Base-by-base conservation (phyloP, 2,888 invertebrate genomes). In the Limenitis camilla region DNA sequence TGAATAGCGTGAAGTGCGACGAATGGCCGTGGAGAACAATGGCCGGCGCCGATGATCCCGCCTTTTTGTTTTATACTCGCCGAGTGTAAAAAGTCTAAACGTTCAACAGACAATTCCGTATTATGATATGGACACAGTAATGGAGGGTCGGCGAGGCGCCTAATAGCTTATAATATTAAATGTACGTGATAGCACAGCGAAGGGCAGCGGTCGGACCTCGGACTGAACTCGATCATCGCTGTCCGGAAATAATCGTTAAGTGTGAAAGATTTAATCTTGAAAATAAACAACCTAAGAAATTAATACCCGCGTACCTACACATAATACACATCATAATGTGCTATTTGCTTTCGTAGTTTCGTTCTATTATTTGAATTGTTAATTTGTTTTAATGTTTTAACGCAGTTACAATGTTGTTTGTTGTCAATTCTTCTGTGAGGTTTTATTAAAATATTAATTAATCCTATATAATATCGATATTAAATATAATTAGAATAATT, bases 1-100 rank as follows among this genome's bases (percentile, higher is more conserved):
- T 83, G 86, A 87, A 86, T 86, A 86, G 85, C 87, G 78, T 86
- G 87, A 85, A 86, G 85, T 86, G 87, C 83, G 84, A 83, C 87
- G 87, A 86, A 86, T 86, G 83, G 83, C 74, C 78, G 72, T 67
- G 67, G 81, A 81, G 83, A 86, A 86, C 86, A 87, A 86, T 86
- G 76, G 77, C 77, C 82, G 86, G 85, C 85, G 85, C 86, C 84
- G 85, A 74, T 76, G 72, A 69, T 64, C 72, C 76, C 75, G 75
- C 74, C 82, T 82, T 86, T 84, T 85, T 84, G 79, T 82, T 84
- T 82, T 80, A 78, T 71, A 72, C 71, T 73, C 72, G 74, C 73
- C 72, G 74, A 76, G 79, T 79, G 73, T 80, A 85, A 85, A 85
- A 85, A 83, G 80, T 80, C 80, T 80, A 79, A 81, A 71, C 78